Evolutionary conservation across 2,888 invertebrate species (phyloP).

Genomic region (Philaethria dido): DNA sequence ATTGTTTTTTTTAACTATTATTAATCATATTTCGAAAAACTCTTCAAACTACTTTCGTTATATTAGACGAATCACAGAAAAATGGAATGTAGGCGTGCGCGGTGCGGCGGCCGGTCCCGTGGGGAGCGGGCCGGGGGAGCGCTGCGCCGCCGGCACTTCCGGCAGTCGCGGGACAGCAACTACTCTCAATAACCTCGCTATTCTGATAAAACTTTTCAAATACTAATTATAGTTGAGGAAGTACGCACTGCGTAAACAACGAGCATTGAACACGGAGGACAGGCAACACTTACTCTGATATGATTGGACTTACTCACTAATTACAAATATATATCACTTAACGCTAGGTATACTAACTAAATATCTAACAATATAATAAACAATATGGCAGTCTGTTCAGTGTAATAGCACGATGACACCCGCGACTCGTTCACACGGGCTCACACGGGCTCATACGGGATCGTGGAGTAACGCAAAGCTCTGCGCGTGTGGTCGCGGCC

Average conservation of each 20-base stretch:
- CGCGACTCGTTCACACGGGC: neutral
- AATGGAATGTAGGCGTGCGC: constrained; percentile 27
- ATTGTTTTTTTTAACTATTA: constrained; percentile 10
- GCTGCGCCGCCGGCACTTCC: neutral
- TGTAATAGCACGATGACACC: constrained; percentile 11
- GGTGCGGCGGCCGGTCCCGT: constrained; percentile 12
- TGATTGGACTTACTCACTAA: constrained; percentile 33
- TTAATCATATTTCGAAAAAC: neutral
- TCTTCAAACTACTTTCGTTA: constrained; percentile 8
- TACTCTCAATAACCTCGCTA: neutral
- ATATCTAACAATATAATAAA: constrained; percentile 39
- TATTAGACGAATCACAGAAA: constrained; percentile 34
- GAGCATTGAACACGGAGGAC: constrained; percentile 25
- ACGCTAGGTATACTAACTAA: constrained; percentile 34
- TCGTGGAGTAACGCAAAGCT: too few species aligned
- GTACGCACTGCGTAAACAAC: constrained; percentile 3
- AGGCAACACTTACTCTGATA: constrained; percentile 31
- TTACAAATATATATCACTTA: constrained; percentile 37
- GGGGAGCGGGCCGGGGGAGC: neutral
- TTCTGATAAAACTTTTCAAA: constrained; percentile 18
- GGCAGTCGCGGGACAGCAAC: neutral
- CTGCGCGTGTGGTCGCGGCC: too few species aligned
- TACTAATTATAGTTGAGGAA: constrained; percentile 12
- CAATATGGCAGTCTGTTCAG: constrained; percentile 46
- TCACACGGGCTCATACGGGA: neutral